phyloP scores from a whole-genome alignment of 2,888 invertebrate species.

The Dryobotodes eremita region DNA sequence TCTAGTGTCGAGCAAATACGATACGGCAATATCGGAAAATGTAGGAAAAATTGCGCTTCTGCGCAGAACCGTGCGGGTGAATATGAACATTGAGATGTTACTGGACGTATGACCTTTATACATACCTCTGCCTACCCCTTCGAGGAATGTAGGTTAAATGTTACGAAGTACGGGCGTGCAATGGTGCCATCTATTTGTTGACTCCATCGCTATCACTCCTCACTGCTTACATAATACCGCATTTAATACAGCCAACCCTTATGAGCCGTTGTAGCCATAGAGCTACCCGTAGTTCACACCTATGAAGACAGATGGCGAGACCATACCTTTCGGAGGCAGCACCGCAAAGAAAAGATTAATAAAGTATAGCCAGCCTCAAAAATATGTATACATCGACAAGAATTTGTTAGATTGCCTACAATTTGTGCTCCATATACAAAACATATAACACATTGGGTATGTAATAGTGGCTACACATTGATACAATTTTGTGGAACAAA shows the following conservation, averaged over 20 bases:
- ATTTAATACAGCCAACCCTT: not conserved
- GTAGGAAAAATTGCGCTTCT: too few relatives aligned
- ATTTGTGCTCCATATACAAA: too few relatives aligned
- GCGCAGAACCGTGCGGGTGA: too few relatives aligned
- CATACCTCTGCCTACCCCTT: too few relatives aligned
- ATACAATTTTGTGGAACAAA: too few relatives aligned
- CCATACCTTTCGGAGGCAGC: not conserved
- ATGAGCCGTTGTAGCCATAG: not conserved
- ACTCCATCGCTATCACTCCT: too few relatives aligned
- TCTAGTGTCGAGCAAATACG: too few relatives aligned
- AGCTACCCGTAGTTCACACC: not conserved
- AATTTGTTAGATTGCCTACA: not conserved
- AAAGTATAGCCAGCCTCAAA: not conserved
- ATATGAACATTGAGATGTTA: too few relatives aligned
- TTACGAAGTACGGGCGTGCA: not conserved
- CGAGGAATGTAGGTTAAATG: not conserved
- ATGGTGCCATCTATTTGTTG: not conserved
- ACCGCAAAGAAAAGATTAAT: not conserved
- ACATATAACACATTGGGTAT: too few relatives aligned
- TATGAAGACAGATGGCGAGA: slow-evolving; percentile 18
- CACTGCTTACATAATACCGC: not conserved
- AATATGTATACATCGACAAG: not conserved
- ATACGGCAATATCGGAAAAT: too few relatives aligned
- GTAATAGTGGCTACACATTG: too few relatives aligned
- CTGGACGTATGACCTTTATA: too few relatives aligned